These are phyloP conservation scores for Porites evermanni DNA, from an alignment of 92 coral and sea anemone genomes.

Conservation along the genomic window DNA sequence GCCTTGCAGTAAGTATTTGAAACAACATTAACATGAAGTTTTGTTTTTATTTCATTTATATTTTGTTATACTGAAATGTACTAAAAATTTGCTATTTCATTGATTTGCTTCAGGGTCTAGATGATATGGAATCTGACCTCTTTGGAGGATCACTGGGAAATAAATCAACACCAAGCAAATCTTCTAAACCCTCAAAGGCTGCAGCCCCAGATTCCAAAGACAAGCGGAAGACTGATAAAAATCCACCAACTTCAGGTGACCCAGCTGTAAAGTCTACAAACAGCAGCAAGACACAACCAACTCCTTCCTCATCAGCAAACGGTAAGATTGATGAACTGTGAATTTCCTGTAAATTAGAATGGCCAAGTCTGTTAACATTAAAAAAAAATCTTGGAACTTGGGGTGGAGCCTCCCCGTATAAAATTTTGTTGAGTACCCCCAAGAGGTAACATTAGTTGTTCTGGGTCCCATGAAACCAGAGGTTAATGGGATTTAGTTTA, in stretches of 20 bases:
- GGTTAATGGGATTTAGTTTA: too few species aligned
- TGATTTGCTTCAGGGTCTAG: slow-evolving; percentile 71
- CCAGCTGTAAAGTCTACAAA: background rate
- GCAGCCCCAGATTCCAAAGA: slow-evolving; percentile 4
- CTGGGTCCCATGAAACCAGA: too few species aligned
- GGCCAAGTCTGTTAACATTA: too few species aligned
- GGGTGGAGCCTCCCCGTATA: too few species aligned
- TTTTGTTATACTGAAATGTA: background rate
- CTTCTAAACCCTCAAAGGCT: slow-evolving; percentile 32
- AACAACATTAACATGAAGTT: too few species aligned
- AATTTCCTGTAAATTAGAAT: too few species aligned
- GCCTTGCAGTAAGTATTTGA: slow-evolving; percentile 79
- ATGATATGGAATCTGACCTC: slow-evolving; percentile 95
- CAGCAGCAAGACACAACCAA: slow-evolving; percentile 5
- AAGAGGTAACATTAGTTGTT: too few species aligned
- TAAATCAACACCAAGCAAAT: slow-evolving; percentile 53
- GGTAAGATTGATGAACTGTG: background rate
- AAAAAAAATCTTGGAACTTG: too few species aligned
- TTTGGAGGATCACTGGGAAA: slow-evolving; percentile 89
- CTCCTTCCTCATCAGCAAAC: background rate
- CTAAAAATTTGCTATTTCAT: background rate
- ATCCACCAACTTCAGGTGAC: slow-evolving; percentile 34
- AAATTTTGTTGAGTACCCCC: too few species aligned
- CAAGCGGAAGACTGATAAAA: slow-evolving; percentile 18
- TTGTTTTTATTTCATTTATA: too few species aligned